phyloP scores from a whole-genome alignment of 2,113 vertebrate genomes.

The Triplophysa dalaica region DNA sequence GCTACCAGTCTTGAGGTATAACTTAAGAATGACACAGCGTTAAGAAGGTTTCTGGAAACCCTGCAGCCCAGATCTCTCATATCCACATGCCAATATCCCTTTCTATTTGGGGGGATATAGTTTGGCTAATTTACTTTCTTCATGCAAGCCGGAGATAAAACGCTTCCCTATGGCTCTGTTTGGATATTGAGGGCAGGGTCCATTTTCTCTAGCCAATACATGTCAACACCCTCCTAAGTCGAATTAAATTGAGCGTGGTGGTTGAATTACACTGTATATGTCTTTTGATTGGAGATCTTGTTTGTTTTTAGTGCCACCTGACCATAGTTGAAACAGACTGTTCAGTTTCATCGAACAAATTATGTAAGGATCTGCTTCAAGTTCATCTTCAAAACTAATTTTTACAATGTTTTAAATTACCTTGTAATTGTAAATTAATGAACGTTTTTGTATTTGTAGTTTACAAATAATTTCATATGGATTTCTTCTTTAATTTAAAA shows the following conservation, averaged over 20 bases:
- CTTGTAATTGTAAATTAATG: no score
- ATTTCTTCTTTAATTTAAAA: no score
- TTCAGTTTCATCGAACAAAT: conserved; percentile 6
- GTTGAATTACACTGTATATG: conserved; percentile 62
- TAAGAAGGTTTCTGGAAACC: no score
- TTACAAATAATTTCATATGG: no score
- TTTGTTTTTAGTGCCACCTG: conserved; percentile 57
- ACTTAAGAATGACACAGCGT: no score
- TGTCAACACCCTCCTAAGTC: conserved; percentile 61
- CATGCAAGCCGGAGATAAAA: conserved; percentile 55
- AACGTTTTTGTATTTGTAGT: no score
- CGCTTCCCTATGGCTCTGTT: conserved; percentile 43
- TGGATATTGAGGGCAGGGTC: conserved; percentile 52
- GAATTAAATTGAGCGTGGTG: conserved; percentile 67
- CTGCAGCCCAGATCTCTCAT: conserved; percentile 44
- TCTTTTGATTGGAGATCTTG: conserved; percentile 53
- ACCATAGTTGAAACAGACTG: conserved; percentile 43
- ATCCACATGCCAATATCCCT: conserved; percentile 59
- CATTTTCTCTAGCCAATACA: conserved; percentile 61
- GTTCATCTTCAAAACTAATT: neutral
- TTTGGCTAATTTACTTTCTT: conserved; percentile 65
- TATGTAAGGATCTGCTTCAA: neutral
- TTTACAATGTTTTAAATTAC: no score
- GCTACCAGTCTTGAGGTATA: no score
- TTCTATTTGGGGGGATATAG: conserved; percentile 64